These are phyloP conservation scores for Megatriorchis doriae DNA, from an alignment of 2,113 vertebrate genomes.

Conservation along the genomic window DNA sequence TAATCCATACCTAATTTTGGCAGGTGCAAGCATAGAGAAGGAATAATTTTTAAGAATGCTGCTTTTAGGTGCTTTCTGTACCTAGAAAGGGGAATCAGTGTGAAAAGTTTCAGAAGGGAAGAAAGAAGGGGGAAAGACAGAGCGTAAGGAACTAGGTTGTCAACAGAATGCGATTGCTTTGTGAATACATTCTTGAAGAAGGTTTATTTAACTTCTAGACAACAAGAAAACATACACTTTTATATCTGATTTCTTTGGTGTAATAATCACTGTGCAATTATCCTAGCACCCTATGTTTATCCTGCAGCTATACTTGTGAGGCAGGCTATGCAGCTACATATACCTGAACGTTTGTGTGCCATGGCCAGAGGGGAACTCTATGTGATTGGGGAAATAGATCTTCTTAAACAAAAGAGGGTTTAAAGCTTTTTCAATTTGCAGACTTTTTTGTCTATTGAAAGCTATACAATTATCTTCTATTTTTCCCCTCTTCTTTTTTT, in stretches of 20 bases:
- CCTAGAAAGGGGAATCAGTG: neutral
- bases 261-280: neutral
- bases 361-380: neutral
- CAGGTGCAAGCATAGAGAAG: neutral
- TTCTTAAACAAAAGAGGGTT: neutral
- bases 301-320: neutral
- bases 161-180: neutral
- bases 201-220: neutral
- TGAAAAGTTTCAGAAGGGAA: neutral
- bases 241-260: neutral
- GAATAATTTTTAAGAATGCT: neutral
- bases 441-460: neutral
- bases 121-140: neutral
- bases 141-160: neutral
- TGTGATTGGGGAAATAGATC: neutral
- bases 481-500: no score
- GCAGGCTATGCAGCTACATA: neutral
- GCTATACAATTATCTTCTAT: neutral
- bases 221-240: neutral
- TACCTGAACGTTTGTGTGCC: neutral
- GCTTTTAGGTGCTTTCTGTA: neutral
- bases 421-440: neutral
- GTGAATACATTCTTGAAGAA: neutral
- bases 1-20: neutral
- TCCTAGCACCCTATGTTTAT: neutral